Evolutionary conservation across 2,888 invertebrate species (phyloP).

Genomic region (Campaea margaritaria): DNA sequence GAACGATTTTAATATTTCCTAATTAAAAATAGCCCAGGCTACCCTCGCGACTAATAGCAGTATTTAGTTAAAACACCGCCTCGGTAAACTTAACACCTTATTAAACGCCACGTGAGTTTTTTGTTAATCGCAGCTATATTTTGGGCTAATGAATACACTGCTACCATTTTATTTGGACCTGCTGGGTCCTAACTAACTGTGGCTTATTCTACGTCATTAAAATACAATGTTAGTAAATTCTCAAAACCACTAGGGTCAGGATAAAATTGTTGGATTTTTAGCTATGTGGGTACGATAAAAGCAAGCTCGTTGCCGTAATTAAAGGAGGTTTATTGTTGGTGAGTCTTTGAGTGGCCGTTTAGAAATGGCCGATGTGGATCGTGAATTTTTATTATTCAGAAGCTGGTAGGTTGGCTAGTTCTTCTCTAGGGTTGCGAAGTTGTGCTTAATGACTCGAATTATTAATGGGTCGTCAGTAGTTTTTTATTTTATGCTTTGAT

Average conservation of each 20-base stretch:
- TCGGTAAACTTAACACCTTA: slow-evolving; percentile 79
- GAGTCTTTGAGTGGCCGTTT: slow-evolving; percentile 59
- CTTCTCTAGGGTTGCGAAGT: slow-evolving; percentile 35
- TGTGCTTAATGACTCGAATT: slow-evolving; percentile 49
- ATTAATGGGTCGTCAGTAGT: slow-evolving; percentile 38
- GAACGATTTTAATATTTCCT: slow-evolving; percentile 28
- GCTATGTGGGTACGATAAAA: slow-evolving; percentile 74
- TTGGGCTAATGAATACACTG: slow-evolving; percentile 70
- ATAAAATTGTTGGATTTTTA: slow-evolving; percentile 25
- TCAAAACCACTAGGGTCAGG: slow-evolving; percentile 3
- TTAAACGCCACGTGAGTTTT: slow-evolving; percentile 76
- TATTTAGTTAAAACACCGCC: slow-evolving; percentile 66
- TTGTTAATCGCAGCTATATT: slow-evolving; percentile 81
- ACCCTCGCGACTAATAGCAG: slow-evolving; percentile 67
- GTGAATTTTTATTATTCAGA: slow-evolving; percentile 43
- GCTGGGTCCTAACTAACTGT: not conserved
- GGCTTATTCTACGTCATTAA: slow-evolving; percentile 7
- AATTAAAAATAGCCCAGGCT: slow-evolving; percentile 35
- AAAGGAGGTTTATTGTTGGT: slow-evolving; percentile 72
- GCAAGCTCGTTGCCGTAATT: slow-evolving; percentile 74
- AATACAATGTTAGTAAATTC: slow-evolving; percentile 14
- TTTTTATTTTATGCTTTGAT: too few relatives aligned
- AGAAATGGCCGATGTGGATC: slow-evolving; percentile 47
- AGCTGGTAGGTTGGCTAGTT: slow-evolving; percentile 20
- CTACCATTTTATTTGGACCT: slow-evolving; percentile 15